Evolutionary conservation across 2,888 invertebrate species (phyloP), one percentile per base, ranked within the genome.

Genomic region (Athalia circularis): DNA sequence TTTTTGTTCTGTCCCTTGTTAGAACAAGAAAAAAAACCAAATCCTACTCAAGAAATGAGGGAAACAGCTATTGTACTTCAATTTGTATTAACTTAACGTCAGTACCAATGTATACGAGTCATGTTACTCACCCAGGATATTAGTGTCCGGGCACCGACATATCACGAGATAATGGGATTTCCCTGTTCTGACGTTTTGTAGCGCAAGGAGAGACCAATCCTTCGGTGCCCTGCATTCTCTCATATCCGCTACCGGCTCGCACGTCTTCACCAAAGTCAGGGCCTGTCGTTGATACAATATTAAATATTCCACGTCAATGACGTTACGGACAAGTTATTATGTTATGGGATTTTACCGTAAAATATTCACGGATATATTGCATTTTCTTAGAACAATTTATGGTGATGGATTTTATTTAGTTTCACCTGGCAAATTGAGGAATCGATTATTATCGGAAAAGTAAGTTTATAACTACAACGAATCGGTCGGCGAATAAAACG

Each of bases 151-250:
- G 91, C 98, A 98, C 84, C 96, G 93, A 89, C 98, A 98, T 83
- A 98, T 97, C 82, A 98, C 97, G 82, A 98, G 92, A 88, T 97
- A 98, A 91, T 98, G 97, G 3, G 97, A 97, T 91, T 98, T 98
- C 83, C 97, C 97, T 5, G 97, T 98, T 85, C 97, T 92, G 61
- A 97, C 95, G 88, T 97, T 98, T 91, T 98, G 98, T 80, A 98
- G 91, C 5, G 98, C 98, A 77, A 98, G 91, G 75, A 98, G 91
- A 4, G 97, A 97, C 98, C 98, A 98, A 89, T 98, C 98, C 82
- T 96, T 93, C 0, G 97, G 97, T 47, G 96, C 94, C 86, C 96
- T 93, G 88, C 98, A 98, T 86, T 96, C 95, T 78, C 97, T 92
- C 95, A 98, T 96, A 90, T 97, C 97, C 3, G 95, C 94, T n/a